Evolutionary conservation across 2,888 invertebrate genomes (phyloP).

Genomic region (Scrobipalpa costella): DNA sequence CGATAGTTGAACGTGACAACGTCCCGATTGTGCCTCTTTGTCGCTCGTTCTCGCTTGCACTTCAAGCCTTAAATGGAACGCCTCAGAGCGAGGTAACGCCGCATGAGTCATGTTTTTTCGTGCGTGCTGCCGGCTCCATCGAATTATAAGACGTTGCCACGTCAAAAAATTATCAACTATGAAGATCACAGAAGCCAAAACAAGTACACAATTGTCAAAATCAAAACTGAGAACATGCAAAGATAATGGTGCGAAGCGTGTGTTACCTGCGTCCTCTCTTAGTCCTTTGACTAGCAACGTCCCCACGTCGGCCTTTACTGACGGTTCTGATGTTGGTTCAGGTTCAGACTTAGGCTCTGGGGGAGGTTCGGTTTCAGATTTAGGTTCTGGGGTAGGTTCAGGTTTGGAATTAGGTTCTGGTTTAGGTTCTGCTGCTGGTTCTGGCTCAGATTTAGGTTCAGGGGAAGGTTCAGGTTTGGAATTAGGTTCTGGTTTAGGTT

Average conservation of each 20-base stretch:
- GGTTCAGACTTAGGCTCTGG: conserved; percentile 63
- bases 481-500: conserved; percentile 65
- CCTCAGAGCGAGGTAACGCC: too few species aligned
- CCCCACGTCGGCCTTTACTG: conserved; percentile 66
- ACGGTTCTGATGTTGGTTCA: conserved; percentile 62
- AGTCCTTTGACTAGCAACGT: conserved; percentile 77
- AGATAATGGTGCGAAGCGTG: conserved; percentile 56
- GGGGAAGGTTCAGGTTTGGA: conserved; percentile 54
- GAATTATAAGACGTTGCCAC: too few species aligned
- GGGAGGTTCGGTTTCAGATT: conserved; percentile 44
- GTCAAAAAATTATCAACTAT: too few species aligned
- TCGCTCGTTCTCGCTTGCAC: too few species aligned
- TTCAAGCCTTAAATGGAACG: too few species aligned
- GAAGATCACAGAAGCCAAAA: too few species aligned
- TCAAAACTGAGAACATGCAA: conserved; percentile 4
- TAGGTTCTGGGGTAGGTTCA: conserved; percentile 56
- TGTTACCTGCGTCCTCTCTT: conserved; percentile 75
- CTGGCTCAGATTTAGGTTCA: conserved; percentile 63
- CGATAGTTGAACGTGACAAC: too few species aligned
- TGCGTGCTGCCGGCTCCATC: too few species aligned
- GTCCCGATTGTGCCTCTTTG: too few species aligned
- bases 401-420: conserved; percentile 62
- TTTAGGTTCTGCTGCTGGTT: conserved; percentile 58
- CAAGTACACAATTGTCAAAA: too few species aligned
- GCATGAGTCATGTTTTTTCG: too few species aligned